Evolutionary conservation across 1,140 invertebrate genomes (phyloP).

Genomic region (Trichogramma pretiosum): DNA sequence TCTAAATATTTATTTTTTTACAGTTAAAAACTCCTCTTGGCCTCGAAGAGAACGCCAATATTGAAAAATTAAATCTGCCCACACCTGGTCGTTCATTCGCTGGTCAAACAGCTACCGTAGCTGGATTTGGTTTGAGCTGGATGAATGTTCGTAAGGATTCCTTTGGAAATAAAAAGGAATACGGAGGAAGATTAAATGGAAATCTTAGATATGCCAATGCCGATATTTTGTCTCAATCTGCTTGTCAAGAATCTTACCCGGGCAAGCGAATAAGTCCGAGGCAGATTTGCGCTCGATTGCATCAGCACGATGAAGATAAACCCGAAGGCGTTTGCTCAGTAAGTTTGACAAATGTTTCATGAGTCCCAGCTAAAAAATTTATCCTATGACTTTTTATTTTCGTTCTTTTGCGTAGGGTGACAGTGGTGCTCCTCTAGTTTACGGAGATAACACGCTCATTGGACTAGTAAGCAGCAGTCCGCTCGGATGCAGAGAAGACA

Average conservation of each 20-base stretch:
- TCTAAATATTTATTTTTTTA: constrained; percentile 13
- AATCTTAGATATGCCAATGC: background rate
- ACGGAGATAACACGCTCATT: background rate
- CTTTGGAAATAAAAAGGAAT: background rate
- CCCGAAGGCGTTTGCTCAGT: constrained; percentile 1
- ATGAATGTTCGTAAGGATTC: background rate
- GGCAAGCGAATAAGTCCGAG: background rate
- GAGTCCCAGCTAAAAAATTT: too few species aligned
- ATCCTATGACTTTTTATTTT: too few species aligned
- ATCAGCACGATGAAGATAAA: background rate
- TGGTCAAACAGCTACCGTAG: background rate
- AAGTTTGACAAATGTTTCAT: too few species aligned
- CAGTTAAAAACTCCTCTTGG: background rate
- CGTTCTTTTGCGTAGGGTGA: constrained; percentile 3
- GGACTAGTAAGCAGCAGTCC: constrained; percentile 2
- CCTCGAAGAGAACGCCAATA: background rate
- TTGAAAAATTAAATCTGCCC: background rate
- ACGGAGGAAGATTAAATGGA: background rate
- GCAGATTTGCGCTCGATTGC: background rate
- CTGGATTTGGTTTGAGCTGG: background rate
- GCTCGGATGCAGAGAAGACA: background rate
- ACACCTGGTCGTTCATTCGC: background rate
- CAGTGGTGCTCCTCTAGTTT: constrained; percentile 2
- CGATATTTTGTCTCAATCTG: background rate
- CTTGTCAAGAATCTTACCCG: background rate